Conservation (phyloP, 2,113 vertebrate genomes). For the Albula glossodonta region DNA sequence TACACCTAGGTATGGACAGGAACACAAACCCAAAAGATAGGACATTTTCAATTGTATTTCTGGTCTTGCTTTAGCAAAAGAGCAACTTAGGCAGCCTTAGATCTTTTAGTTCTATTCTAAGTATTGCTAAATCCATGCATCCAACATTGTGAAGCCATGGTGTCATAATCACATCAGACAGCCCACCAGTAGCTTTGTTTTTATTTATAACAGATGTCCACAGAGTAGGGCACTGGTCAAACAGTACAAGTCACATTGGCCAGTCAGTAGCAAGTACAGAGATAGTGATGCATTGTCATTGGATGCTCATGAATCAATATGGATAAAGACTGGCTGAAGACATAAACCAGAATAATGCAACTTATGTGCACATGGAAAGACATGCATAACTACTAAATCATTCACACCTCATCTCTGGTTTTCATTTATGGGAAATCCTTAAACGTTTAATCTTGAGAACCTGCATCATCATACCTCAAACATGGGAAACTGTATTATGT, state of each 20-base stretch:
- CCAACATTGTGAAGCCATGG: no score
- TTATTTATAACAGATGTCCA: no score
- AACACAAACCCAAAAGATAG: no score
- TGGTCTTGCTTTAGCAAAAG: background rate
- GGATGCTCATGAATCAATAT: background rate
- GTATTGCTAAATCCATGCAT: background rate
- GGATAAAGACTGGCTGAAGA: background rate
- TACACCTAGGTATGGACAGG: conserved; percentile 5
- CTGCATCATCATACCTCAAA: background rate
- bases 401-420: background rate
- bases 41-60: background rate
- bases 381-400: background rate
- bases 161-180: no score
- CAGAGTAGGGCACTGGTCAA: no score
- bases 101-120: background rate
- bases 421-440: background rate
- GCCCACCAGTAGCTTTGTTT: no score
- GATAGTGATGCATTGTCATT: background rate
- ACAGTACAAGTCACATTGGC: no score
- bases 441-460: background rate
- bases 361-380: background rate
- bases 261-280: no score
- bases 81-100: background rate
- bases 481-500: background rate
- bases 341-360: background rate